These are phyloP conservation scores for Zosterops japonicus DNA, from an alignment of 2,113 vertebrate species.

Conservation along the genomic window DNA sequence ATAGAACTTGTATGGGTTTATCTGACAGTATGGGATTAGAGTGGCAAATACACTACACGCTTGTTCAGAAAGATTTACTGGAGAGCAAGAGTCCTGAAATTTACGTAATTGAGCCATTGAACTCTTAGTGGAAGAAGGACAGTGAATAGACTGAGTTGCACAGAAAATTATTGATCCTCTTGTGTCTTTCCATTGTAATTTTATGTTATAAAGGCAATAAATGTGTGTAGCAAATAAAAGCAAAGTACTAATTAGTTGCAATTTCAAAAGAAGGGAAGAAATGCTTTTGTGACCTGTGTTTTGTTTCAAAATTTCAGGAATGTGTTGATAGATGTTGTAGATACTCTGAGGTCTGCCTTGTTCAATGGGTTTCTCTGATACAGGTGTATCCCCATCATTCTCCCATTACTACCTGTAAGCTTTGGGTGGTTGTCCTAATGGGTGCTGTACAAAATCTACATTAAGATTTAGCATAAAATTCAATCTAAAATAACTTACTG, in stretches of 20 bases:
- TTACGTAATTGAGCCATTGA: background rate
- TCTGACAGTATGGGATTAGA: background rate
- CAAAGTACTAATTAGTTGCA: background rate
- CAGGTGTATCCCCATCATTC: background rate
- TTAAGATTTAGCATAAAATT: background rate
- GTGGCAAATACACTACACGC: background rate
- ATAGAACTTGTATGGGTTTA: background rate
- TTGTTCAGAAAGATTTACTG: background rate
- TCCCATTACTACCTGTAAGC: background rate
- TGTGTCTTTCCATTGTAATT: background rate
- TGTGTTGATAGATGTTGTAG: background rate
- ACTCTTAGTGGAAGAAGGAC: background rate
- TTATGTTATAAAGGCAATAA: background rate
- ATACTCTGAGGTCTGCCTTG: background rate
- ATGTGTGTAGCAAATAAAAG: background rate
- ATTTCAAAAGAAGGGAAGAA: background rate
- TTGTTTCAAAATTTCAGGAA: background rate
- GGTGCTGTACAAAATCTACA: background rate
- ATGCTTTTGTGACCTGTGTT: background rate
- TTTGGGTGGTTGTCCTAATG: background rate
- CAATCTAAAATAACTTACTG: background rate
- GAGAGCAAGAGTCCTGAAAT: background rate
- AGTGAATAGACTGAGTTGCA: background rate
- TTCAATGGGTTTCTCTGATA: background rate
- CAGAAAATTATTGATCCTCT: background rate